These are phyloP conservation scores for Anodontia alba DNA, from an alignment of 2,888 invertebrate species.

Conservation along the genomic window DNA sequence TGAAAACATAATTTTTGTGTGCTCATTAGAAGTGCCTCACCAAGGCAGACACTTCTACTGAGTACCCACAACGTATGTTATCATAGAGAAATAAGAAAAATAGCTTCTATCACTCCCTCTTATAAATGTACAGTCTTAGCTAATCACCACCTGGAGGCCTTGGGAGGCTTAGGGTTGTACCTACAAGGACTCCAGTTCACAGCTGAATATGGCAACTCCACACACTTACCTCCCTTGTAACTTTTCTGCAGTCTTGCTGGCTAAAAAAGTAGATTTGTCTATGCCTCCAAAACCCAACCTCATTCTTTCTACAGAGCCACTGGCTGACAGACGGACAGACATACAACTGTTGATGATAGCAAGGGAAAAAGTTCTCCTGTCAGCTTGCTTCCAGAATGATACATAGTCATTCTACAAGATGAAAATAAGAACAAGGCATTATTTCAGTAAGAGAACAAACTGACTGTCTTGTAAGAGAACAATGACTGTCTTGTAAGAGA, in stretches of 20 bases:
- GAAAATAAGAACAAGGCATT: background rate
- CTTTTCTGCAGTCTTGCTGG: slow-evolving; percentile 88
- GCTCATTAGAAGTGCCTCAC: too few relatives aligned
- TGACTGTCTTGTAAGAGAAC: background rate
- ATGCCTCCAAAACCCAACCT: slow-evolving; percentile 94
- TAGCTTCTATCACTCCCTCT: too few relatives aligned
- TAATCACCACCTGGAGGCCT: too few relatives aligned
- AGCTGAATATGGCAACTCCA: too few relatives aligned
- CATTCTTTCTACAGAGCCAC: slow-evolving; percentile 87
- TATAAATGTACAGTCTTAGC: too few relatives aligned
- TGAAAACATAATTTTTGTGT: too few relatives aligned
- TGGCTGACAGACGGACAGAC: slow-evolving; percentile 87
- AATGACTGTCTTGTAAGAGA: too few relatives aligned
- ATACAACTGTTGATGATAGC: slow-evolving; percentile 95
- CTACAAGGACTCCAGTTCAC: too few relatives aligned
- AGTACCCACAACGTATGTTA: too few relatives aligned
- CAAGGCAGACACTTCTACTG: too few relatives aligned
- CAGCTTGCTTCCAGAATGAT: slow-evolving; percentile 94
- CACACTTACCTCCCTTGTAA: slow-evolving; percentile 84
- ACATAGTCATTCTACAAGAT: slow-evolving; percentile 85
- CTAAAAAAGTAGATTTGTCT: slow-evolving; percentile 93
- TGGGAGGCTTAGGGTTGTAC: too few relatives aligned
- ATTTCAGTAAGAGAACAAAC: background rate
- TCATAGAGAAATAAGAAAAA: too few relatives aligned
- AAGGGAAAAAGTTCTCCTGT: slow-evolving; percentile 96